These are phyloP conservation scores for Macrotrachela quadricornifera DNA, from an alignment of 1,140 invertebrate species.

Conservation along the genomic window DNA sequence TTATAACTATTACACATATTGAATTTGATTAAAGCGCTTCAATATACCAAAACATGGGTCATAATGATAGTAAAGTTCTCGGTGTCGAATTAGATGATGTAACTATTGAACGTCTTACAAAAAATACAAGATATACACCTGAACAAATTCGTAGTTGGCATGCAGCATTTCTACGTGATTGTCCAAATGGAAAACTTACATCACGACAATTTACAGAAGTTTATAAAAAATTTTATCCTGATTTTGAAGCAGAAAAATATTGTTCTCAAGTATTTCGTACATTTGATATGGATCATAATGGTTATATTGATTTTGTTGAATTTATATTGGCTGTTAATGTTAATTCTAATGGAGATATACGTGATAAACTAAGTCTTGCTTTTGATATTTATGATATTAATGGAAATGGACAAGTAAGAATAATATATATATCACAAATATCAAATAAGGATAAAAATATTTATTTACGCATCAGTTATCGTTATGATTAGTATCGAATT, in stretches of 20 bases:
- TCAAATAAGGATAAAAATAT: no score
- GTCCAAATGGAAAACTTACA: background rate
- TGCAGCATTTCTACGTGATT: background rate
- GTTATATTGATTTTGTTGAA: background rate
- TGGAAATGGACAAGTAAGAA: background rate
- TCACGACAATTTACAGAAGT: no score
- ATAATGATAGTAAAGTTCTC: no score
- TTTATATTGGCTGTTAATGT: background rate
- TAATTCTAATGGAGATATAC: background rate
- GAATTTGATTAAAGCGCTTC: no score
- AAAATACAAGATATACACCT: background rate
- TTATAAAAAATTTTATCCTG: no score
- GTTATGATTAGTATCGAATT: no score
- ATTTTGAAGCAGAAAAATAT: conserved; percentile 8
- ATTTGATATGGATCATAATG: background rate
- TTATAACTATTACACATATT: no score
- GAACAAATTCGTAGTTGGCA: background rate
- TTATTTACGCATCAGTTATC: no score
- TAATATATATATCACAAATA: no score
- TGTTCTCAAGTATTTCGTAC: conserved; percentile 6
- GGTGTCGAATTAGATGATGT: no score
- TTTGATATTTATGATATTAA: conserved; percentile 9
- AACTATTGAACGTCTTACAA: no score
- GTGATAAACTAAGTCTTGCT: conserved; percentile 3
- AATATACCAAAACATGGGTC: no score